Evolutionary conservation across 1,140 invertebrate genomes (phyloP), one percentile per base, ranked within the genome.

Genomic region (Panulirus ornatus): DNA sequence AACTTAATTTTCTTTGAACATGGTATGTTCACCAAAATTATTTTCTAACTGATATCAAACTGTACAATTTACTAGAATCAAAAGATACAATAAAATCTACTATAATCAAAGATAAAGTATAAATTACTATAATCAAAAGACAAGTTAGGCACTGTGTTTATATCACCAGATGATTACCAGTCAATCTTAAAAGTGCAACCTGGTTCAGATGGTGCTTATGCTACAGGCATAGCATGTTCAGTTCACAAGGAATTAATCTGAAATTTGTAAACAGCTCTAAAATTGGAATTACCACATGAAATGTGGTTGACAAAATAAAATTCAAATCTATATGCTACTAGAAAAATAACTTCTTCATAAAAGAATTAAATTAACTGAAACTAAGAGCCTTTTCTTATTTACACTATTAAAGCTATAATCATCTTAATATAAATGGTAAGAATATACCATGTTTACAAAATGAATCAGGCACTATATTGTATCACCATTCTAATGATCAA

Each of bases 391-490:
- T 44, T 44, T 40, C 34, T 19, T 47, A n/a, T n/a, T 27, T 78
- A 44, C 40, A 42, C 40, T 47, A 78, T 78, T 78, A 78, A 78
- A 78, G 75, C 40, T 78, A 47, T 19, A 42, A 44, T 78, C 40
- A 78, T 78, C 75, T 78, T 38, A 78, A 78, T 38, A 44, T 27
- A 44, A 78, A 44, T 47, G 44, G 16, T 78, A 44, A 44, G 40
- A 78, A 42, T 78, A 78, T 16, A 78, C 44, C 44, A 30, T 66
- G n/a, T n/a, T 78, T 78, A 78, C 27, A 78, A 78, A 78, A 78
- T 44, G 75, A 78, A 78, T 78, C 75, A 78, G 75, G 75, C 75
- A 78, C 75, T 78, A 47, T 42, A 78, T 78, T 78, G 75, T 78
- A 78, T 78, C 75, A 78, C 75, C 75, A 44, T 78, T 78, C 75